A percentile compares a stretch with the other conserved stretches of the same genome.
Conservation (phyloP, 2,797 vertebrate species). For the Enteromius unitaeniatus region DNA sequence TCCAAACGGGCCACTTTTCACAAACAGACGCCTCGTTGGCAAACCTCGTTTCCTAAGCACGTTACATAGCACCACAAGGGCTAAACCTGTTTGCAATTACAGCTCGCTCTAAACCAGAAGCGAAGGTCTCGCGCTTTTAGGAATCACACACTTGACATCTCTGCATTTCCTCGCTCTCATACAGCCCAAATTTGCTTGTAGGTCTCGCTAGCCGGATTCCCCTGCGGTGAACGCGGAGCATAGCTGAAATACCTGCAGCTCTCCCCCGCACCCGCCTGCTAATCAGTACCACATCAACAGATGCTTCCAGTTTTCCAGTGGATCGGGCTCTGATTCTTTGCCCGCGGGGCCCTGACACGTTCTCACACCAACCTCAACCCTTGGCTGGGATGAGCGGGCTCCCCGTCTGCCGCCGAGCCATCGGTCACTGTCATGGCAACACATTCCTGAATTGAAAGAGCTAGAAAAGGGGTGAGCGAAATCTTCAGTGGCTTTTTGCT, state of each 20-base stretch:
- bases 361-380: slow-evolving; percentile 52
- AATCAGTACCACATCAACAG: slow-evolving; percentile 77
- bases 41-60: not conserved
- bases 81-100: slow-evolving; percentile 38
- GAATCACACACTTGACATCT: slow-evolving; percentile 48
- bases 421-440: slow-evolving; percentile 47
- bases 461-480: slow-evolving; percentile 32
- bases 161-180: slow-evolving; percentile 54
- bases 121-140: slow-evolving; percentile 38
- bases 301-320: slow-evolving; percentile 60
- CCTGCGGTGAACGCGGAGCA: slow-evolving; percentile 30
- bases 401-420: slow-evolving; percentile 42
- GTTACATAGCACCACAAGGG: not conserved
- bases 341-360: slow-evolving; percentile 60
- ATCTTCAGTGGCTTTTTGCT: slow-evolving; percentile 30
- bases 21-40: not conserved
- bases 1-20: not conserved
- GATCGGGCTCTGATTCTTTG: slow-evolving; percentile 64
- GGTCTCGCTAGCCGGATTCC: slow-evolving; percentile 32
- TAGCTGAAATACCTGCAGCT: slow-evolving; percentile 69
- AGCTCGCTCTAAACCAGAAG: slow-evolving; percentile 5
- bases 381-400: slow-evolving; percentile 33
- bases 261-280: slow-evolving; percentile 65
- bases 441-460: slow-evolving; percentile 49
- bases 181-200: slow-evolving; percentile 28